Conservation (phyloP, 2,113 vertebrate species). For the Psittacara wagleri region DNA sequence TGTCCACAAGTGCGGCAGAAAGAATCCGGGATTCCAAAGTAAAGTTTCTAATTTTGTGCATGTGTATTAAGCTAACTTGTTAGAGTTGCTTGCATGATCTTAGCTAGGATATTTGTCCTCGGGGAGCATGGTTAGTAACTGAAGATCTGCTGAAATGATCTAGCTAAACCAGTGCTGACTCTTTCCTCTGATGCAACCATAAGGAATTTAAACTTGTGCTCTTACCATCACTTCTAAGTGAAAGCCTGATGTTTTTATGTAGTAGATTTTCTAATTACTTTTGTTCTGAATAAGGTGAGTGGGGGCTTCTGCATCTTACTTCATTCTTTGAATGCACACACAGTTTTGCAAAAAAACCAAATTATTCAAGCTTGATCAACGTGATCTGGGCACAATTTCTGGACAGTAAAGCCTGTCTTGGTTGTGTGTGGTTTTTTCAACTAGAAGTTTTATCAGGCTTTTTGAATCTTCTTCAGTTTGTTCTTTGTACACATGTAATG, state of each 20-base stretch:
- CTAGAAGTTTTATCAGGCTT: background rate
- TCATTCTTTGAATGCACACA: background rate
- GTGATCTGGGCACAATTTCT: background rate
- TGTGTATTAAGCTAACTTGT: background rate
- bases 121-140: background rate
- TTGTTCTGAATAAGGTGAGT: background rate
- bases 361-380: background rate
- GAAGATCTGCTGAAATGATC: background rate
- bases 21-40: constrained; percentile 98
- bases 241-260: background rate
- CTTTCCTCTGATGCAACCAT: background rate
- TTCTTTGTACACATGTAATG: background rate
- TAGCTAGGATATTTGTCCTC: background rate
- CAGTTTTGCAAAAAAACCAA: background rate
- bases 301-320: background rate
- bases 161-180: background rate
- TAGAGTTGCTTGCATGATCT: background rate
- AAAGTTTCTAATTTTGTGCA: constrained; percentile 45
- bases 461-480: background rate
- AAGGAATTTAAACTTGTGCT: background rate
- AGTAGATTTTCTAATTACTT: background rate
- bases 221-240: background rate
- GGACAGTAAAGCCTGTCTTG: background rate
- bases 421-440: background rate
- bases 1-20: constrained; percentile 91